Evolutionary conservation across 2,888 invertebrate genomes (phyloP).

Genomic region (Amiota mariae): DNA sequence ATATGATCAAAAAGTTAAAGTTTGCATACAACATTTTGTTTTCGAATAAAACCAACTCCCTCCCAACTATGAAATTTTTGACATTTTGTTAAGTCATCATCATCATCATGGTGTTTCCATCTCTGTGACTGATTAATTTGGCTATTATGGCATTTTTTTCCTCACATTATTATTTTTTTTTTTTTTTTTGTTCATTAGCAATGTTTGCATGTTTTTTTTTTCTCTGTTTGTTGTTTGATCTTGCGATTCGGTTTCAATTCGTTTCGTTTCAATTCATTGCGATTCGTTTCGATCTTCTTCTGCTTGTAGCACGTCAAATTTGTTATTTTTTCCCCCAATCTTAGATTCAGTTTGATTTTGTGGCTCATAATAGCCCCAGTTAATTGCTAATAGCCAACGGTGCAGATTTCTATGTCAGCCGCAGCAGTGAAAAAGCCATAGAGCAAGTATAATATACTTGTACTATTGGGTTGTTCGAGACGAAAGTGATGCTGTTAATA

Average conservation of each 20-base stretch:
- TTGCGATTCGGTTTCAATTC: conserved; percentile 40
- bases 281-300: conserved; percentile 67
- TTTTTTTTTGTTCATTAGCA: conserved; percentile 36
- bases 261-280: conserved; percentile 33
- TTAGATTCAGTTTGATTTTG: conserved; percentile 38
- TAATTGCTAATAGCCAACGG: conserved; percentile 67
- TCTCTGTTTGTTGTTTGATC: conserved; percentile 35
- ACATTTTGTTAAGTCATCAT: conserved; percentile 67
- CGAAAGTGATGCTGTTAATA: too few species aligned
- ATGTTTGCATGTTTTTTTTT: conserved; percentile 47
- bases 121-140: conserved; percentile 66
- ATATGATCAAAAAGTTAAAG: not conserved
- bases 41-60: not conserved
- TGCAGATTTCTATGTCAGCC: conserved; percentile 66
- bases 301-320: conserved; percentile 65
- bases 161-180: conserved; percentile 24
- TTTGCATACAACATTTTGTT: conserved; percentile 22
- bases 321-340: conserved; percentile 40
- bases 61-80: conserved; percentile 46
- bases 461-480: too few species aligned
- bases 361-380: conserved; percentile 64
- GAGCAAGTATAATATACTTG: not conserved
- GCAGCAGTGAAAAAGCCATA: not conserved
- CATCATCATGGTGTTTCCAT: conserved; percentile 49
- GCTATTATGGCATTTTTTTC: conserved; percentile 66